phyloP scores from a whole-genome alignment of 2,113 vertebrate genomes.

The Hippocampus mohnikei region DNA sequence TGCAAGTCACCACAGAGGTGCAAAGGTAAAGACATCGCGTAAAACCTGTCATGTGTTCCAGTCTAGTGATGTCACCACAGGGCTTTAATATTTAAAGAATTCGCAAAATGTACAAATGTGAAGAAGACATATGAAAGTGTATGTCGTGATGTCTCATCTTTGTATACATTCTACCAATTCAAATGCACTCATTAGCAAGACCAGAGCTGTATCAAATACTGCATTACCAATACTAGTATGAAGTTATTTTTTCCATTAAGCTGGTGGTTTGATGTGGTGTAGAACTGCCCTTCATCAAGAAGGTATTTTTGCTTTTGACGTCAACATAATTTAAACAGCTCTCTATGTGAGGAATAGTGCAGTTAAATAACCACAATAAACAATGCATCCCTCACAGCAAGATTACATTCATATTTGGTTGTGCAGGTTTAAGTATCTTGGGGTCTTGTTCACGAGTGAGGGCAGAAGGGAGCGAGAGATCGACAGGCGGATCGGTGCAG shows the following conservation, averaged over 20 bases:
- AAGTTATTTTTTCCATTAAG: background rate
- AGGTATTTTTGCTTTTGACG: too few relatives aligned
- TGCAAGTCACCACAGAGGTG: background rate
- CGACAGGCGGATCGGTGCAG: too few relatives aligned
- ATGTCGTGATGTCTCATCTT: background rate
- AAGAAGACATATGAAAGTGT: background rate
- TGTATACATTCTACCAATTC: background rate
- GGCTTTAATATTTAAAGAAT: background rate
- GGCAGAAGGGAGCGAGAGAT: too few relatives aligned
- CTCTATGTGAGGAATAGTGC: too few relatives aligned
- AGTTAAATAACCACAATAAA: too few relatives aligned
- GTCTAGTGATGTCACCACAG: background rate
- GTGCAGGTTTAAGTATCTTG: too few relatives aligned
- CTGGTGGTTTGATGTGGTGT: background rate
- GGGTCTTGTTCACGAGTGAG: too few relatives aligned
- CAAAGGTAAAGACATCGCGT: background rate
- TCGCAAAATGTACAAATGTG: background rate
- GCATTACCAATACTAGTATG: background rate
- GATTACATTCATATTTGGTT: too few relatives aligned
- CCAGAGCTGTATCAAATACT: background rate
- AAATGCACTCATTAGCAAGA: background rate
- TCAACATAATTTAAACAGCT: too few relatives aligned
- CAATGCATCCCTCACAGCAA: too few relatives aligned
- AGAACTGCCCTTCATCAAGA: too few relatives aligned
- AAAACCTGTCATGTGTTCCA: background rate